phyloP scores from a whole-genome alignment of 1,140 invertebrate species.

The Hylaeus anthracinus region DNA sequence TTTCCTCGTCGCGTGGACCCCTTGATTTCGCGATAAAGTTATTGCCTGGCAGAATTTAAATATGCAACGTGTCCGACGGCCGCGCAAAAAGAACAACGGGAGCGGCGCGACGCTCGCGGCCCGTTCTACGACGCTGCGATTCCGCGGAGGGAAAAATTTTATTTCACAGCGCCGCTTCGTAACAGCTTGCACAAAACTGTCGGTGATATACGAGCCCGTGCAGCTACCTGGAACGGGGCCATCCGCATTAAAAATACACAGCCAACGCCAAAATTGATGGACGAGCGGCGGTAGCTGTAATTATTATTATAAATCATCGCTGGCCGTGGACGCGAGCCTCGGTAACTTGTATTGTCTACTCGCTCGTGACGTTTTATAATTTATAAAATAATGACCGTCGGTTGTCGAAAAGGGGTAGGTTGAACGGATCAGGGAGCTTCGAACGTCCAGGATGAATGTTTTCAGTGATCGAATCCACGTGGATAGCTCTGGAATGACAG shows the following conservation, averaged over 20 bases:
- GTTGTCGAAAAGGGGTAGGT: no score
- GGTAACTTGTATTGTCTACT: slow-evolving; percentile 52
- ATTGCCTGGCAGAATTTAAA: slow-evolving; percentile 51
- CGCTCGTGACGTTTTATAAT: slow-evolving; percentile 50
- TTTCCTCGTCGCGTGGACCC: slow-evolving; percentile 6
- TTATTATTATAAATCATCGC: slow-evolving; percentile 76
- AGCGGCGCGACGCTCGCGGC: background rate
- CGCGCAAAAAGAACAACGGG: slow-evolving; percentile 10
- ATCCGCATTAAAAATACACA: slow-evolving; percentile 74
- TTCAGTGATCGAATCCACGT: background rate
- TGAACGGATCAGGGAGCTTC: background rate
- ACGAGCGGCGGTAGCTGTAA: slow-evolving; percentile 68
- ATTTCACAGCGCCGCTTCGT: slow-evolving; percentile 69
- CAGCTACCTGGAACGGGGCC: slow-evolving; percentile 69
- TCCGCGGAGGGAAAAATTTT: slow-evolving; percentile 65
- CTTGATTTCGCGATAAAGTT: slow-evolving; percentile 59
- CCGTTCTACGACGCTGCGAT: slow-evolving; percentile 54
- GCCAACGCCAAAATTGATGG: slow-evolving; percentile 71
- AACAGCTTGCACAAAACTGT: slow-evolving; percentile 75
- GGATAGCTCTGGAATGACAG: background rate
- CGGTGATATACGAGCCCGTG: slow-evolving; percentile 71
- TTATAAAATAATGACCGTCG: slow-evolving; percentile 59
- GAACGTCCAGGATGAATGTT: background rate
- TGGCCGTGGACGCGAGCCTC: slow-evolving; percentile 25
- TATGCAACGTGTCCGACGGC: slow-evolving; percentile 52